Conservation (phyloP, 2,797 vertebrate genomes). For the Myotis findleyi region DNA sequence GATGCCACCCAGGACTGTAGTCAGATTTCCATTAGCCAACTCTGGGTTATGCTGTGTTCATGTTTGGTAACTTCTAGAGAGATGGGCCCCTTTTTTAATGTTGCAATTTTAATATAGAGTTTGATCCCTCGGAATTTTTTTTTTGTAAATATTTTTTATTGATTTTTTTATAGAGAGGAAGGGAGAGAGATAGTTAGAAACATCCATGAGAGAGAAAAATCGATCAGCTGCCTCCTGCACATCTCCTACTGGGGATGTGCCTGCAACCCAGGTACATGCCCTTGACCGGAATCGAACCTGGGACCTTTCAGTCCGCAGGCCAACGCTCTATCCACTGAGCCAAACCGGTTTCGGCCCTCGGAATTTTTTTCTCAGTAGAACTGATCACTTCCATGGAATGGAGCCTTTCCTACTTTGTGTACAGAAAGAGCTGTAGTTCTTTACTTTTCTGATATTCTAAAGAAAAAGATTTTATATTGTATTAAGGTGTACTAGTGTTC, state of each 20-base stretch:
- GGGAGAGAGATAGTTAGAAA: no score
- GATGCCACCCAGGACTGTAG: not conserved
- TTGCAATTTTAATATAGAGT: not conserved
- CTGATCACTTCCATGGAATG: not conserved
- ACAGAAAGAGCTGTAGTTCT: not conserved
- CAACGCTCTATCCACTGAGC: no score
- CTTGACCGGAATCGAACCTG: no score
- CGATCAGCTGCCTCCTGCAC: no score
- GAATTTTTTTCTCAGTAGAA: not conserved
- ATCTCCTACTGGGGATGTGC: no score
- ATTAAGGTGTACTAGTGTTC: not conserved
- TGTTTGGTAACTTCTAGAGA: not conserved
- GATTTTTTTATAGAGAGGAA: no score
- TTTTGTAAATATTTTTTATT: no score
- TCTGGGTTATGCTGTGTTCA: not conserved
- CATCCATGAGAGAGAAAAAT: no score
- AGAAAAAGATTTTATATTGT: not conserved
- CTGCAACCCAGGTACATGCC: no score
- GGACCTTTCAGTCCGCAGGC: no score
- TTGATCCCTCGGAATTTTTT: conserved; percentile 18
- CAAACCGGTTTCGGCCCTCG: not conserved
- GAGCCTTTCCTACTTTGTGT: not conserved
- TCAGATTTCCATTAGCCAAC: not conserved
- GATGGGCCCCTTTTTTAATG: not conserved
- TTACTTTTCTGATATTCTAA: not conserved